These are phyloP conservation scores for Psylliodes chrysocephalus DNA, from an alignment of 2,888 invertebrate species.

Conservation along the genomic window DNA sequence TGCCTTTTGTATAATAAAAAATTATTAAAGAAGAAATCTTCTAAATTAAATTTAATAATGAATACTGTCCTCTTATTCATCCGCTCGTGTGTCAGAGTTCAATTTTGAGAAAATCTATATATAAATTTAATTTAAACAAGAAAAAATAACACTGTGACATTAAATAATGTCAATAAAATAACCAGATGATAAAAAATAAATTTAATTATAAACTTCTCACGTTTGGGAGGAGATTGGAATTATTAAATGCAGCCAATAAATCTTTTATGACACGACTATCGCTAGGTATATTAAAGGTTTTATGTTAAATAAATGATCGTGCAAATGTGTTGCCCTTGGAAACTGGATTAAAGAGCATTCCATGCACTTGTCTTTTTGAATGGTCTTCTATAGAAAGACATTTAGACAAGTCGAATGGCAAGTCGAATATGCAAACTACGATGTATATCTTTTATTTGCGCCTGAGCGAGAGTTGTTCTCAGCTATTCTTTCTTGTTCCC, in stretches of 20 bases:
- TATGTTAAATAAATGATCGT: background rate
- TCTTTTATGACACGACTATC: background rate
- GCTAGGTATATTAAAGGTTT: background rate
- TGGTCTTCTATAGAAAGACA: conserved; percentile 41
- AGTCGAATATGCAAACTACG: conserved; percentile 56
- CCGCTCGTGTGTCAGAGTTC: no score
- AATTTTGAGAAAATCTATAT: no score
- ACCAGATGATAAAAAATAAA: no score
- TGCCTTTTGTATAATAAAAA: no score
- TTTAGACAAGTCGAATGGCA: conserved; percentile 50
- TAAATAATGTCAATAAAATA: no score
- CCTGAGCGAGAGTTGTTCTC: conserved; percentile 57
- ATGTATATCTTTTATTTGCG: conserved; percentile 57
- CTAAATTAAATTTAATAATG: no score
- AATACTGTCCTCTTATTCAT: no score
- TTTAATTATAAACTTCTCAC: no score
- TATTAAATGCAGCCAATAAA: background rate
- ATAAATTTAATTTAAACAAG: no score
- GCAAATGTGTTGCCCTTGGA: conserved; percentile 35
- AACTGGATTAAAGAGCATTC: conserved; percentile 40
- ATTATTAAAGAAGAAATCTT: no score
- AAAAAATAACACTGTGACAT: no score
- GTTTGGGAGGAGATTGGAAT: background rate
- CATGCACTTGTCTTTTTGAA: conserved; percentile 38
- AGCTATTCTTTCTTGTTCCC: conserved; percentile 59